Percentiles rank a stretch among this genome's conserved stretches.
Evolutionary conservation across 2,888 invertebrate species (phyloP).

Genomic region (Nesidiocoris tenuis): DNA sequence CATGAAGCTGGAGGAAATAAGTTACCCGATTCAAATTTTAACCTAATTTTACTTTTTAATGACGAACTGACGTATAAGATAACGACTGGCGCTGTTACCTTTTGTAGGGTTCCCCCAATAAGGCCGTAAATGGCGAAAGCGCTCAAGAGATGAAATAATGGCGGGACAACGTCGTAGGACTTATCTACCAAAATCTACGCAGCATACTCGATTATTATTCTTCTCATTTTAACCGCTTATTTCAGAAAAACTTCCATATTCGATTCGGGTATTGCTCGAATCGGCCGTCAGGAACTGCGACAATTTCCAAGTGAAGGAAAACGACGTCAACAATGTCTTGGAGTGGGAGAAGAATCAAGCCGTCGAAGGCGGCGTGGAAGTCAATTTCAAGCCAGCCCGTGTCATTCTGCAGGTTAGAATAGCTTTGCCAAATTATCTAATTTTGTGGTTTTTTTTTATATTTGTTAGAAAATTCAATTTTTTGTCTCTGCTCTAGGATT

Average conservation of each 20-base stretch:
- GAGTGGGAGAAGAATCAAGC: constrained; percentile 80
- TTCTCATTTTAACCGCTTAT: constrained; percentile 41
- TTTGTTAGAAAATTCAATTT: constrained; percentile 3
- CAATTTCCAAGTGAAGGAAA: constrained; percentile 72
- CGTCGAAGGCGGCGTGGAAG: constrained; percentile 73
- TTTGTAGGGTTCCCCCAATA: too few species aligned
- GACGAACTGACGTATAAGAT: too few species aligned
- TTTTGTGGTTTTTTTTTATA: constrained; percentile 18
- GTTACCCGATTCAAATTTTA: too few species aligned
- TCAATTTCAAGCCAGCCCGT: constrained; percentile 93
- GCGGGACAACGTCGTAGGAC: too few species aligned
- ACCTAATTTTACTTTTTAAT: too few species aligned
- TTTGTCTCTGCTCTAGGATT: too few species aligned
- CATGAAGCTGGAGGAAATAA: too few species aligned
- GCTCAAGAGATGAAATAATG: too few species aligned
- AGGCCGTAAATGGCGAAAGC: too few species aligned
- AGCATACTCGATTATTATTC: neutral
- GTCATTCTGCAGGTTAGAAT: constrained; percentile 84
- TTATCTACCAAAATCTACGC: too few species aligned
- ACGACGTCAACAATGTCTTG: constrained; percentile 85
- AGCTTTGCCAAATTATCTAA: neutral
- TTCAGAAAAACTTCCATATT: constrained; percentile 81
- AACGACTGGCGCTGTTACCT: too few species aligned
- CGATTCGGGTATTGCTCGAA: constrained; percentile 88
- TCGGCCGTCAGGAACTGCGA: constrained; percentile 96